Evolutionary conservation across 2,113 vertebrate genomes (phyloP), one percentile per base, ranked within the genome.

Genomic region (Hucho hucho): DNA sequence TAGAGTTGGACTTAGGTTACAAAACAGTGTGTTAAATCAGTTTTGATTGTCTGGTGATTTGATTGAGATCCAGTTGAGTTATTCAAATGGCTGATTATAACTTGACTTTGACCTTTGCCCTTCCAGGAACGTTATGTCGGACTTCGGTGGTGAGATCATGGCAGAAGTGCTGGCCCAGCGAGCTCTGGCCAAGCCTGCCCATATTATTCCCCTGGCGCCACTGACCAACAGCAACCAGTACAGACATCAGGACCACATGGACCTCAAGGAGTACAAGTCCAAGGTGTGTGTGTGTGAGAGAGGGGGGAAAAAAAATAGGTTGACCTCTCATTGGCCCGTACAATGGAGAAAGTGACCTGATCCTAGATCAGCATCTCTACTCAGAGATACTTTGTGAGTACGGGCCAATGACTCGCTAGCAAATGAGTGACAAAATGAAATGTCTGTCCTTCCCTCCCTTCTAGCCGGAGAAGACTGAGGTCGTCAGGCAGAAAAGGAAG

Each of bases 111-210:
- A 18, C 16, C 28, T 6, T 20, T 26, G 14, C 16, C 28, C 20
- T 32, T 37, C 37, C 87, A 99, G 98, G 89, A 97, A 98, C 87
- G 91, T 90, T 73, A 91, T 98, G 92, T 95, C 97, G 75, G 97
- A 98, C 90, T 96, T 95, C 76, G 97, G 92, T 86, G 95, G 95
- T 61, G 98, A 99, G 87, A 95, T 98, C 79, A 89, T 99, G 94
- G 96, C 96, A 46, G 98, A 99, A 92, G 96, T 97, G 7, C 95
- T 97, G 90, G 96, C 96, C n/a, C 96, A 98, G 89, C 93, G 96
- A 79, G 96, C 96, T 77, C 94, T 95, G 0, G 89, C 95, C 76
- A 99, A 97, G 88, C 96, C 97, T 37, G 93, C 96, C 59, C 98
- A 99, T 83, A 89, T 95, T 87, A 94, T 98, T 90, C 98, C 98